phyloP scores from a whole-genome alignment of 2,888 invertebrate species.

The Galeopsomyia nigrocyanea region DNA sequence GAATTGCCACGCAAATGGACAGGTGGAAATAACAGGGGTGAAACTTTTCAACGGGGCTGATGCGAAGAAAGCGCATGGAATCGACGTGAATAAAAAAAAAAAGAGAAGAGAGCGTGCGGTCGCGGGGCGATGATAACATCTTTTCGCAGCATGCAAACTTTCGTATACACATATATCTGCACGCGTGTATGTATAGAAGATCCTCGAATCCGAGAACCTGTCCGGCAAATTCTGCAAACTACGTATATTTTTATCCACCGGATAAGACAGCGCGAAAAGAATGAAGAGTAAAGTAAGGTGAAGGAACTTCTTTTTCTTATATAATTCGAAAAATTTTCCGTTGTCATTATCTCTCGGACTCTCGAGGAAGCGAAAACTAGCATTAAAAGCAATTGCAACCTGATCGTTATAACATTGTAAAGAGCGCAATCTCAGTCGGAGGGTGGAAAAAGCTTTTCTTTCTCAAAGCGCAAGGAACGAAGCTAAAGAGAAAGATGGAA shows the following conservation, averaged over 20 bases:
- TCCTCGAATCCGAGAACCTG: conserved; percentile 48
- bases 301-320: background rate
- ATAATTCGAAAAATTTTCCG: background rate
- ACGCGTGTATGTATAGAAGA: conserved; percentile 27
- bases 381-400: background rate
- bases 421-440: conserved; percentile 1
- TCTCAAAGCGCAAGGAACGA: conserved; percentile 14
- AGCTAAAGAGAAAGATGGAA: conserved; percentile 25
- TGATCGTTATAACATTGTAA: conserved; percentile 4
- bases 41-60: conserved; percentile 11
- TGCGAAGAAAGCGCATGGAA: conserved; percentile 19
- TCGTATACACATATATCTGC: conserved; percentile 21
- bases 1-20: too few relatives aligned
- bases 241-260: conserved; percentile 40
- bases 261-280: background rate
- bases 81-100: conserved; percentile 41
- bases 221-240: conserved; percentile 37
- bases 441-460: background rate
- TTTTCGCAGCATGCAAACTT: conserved; percentile 19
- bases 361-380: background rate
- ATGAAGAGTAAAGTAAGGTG: background rate
- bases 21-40: conserved; percentile 26
- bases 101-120: conserved; percentile 19
- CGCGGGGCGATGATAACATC: conserved; percentile 45
- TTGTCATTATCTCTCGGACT: background rate